Base-by-base conservation (phyloP, 2,888 invertebrate species). In the Saturnia pavonia region DNA sequence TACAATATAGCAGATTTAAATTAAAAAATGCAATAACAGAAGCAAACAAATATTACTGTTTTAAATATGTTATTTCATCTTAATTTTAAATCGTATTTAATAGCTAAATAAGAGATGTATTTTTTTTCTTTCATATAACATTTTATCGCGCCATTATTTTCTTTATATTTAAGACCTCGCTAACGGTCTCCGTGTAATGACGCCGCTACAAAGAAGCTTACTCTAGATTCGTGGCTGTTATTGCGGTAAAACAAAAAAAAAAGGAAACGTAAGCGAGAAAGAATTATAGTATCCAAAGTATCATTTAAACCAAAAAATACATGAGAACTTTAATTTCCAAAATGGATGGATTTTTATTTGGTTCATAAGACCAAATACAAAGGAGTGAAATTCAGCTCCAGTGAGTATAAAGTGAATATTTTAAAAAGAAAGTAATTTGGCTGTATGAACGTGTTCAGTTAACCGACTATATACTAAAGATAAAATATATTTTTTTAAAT, bases 161-260 rank as follows among this genome's bases (percentile, higher is more conserved):
- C 71, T 68, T 68, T 68, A 67, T 48, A 45, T 71, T 68, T 71
- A 60, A 68, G 67, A 68, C 68, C 63, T 71, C 48, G 45, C 68
- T 54, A 51, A 68, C 68, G 68, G 68, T 63, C 48, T 71, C 40
- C 68, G 40, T 71, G 68, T 71, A 68, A 34, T 71, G 65, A 60
- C 66, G 68, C 65, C 67, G 73, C 72, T 74, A 71, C 73, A 73
- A 73, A 74, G 73, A 72, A 73, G 69, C 71, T 70, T 54, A 16
- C 68, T 27, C 54, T 54, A 54, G 71, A 63, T 63, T 40, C 63
- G 3, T 51, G 67, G 54, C 34, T 43, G 48, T 68, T 70, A 45
- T 69, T 70, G 51, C 6, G 66, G 51, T 66, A 16, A 70, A 66
- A 70, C 34, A 70, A 42, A 66, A 63, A 40, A 54, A 54, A 54